These are phyloP conservation scores for Zootermopsis nevadensis DNA, from an alignment of 2,888 invertebrate species.

Conservation along the genomic window DNA sequence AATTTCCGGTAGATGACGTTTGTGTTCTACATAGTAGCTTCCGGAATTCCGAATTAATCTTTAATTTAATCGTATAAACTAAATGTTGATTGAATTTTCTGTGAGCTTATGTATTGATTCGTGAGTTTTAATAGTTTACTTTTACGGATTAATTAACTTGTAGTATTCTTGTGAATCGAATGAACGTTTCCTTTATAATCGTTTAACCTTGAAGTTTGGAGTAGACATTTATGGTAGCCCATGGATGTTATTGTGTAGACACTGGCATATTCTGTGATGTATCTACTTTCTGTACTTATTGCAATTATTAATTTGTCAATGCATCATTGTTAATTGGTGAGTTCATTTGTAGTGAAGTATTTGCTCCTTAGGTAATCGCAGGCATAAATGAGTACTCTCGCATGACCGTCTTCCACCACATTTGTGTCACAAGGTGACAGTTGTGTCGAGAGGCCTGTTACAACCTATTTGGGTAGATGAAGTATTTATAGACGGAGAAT, in stretches of 20 bases:
- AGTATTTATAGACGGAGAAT: too few relatives aligned
- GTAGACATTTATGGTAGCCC: not conserved
- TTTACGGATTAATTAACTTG: not conserved
- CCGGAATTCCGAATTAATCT: conserved; percentile 31
- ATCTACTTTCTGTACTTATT: not conserved
- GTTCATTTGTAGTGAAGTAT: not conserved
- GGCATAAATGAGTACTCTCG: not conserved
- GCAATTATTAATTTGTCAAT: not conserved
- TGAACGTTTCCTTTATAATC: not conserved
- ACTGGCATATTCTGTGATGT: not conserved
- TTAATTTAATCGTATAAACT: not conserved
- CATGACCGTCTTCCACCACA: not conserved
- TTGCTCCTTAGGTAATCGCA: not conserved
- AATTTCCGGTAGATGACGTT: conserved; percentile 19
- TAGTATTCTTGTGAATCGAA: not conserved
- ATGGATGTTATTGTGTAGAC: not conserved
- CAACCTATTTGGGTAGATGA: too few relatives aligned
- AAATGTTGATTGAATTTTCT: not conserved
- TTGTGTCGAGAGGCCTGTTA: too few relatives aligned
- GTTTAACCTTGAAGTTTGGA: conserved; percentile 25
- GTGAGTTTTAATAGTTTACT: not conserved
- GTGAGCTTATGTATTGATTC: not conserved
- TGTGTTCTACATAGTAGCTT: conserved; percentile 32
- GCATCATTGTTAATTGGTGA: conserved; percentile 1
- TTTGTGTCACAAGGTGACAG: too few relatives aligned